Evolutionary conservation across 2,888 invertebrate genomes (phyloP).

Genomic region (Agrochola circellaris): DNA sequence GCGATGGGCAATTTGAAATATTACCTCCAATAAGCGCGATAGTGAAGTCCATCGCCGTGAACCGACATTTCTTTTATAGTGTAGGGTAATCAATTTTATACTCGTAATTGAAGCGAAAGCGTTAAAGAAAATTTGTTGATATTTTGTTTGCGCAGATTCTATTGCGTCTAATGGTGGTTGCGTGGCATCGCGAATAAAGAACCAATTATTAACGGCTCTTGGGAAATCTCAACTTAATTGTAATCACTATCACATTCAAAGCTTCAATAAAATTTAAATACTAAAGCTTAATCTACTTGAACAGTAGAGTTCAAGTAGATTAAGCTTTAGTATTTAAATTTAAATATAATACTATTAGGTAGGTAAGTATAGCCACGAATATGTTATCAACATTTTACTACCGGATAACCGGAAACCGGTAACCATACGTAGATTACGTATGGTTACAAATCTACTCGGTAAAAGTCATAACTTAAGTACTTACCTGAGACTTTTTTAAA

Average conservation of each 20-base stretch:
- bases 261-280: not conserved
- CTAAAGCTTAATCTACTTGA: not conserved
- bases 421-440: not conserved
- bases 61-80: conserved; percentile 76
- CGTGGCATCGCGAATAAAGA: conserved; percentile 50
- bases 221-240: conserved; percentile 19
- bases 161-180: conserved; percentile 52
- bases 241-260: conserved; percentile 6
- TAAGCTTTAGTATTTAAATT: too few species aligned
- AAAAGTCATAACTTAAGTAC: too few species aligned
- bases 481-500: too few species aligned
- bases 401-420: not conserved
- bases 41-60: conserved; percentile 71
- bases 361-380: not conserved
- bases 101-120: conserved; percentile 79
- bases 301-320: too few species aligned
- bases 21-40: conserved; percentile 74
- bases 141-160: conserved; percentile 63
- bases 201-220: conserved; percentile 30
- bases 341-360: not conserved
- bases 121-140: conserved; percentile 74
- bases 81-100: conserved; percentile 79
- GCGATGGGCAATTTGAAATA: conserved; percentile 76
- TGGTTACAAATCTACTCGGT: conserved; percentile 7
- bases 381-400: conserved; percentile 4